phyloP scores from a whole-genome alignment of 2,888 invertebrate genomes.

The Sylvicola cinctus region DNA sequence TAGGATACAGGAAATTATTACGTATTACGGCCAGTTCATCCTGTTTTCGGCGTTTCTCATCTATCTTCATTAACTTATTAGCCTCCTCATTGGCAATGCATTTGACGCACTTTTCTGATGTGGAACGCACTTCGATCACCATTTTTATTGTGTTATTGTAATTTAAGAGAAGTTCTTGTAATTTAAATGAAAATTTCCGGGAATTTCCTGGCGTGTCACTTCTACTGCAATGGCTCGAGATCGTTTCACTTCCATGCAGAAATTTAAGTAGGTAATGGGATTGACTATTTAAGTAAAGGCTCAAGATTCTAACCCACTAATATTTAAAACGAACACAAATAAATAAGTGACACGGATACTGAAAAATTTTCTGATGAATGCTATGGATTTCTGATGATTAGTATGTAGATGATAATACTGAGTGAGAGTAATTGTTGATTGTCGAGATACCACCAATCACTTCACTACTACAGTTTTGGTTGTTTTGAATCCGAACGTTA shows the following conservation, averaged over 20 bases:
- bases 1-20: conserved; percentile 5
- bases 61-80: background rate
- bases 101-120: conserved; percentile 1
- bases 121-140: background rate
- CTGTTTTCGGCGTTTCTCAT: conserved; percentile 5
- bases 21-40: conserved; percentile 4
- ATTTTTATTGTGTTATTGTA: background rate
- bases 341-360: too few relatives aligned
- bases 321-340: too few relatives aligned
- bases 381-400: too few relatives aligned
- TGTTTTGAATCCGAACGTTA: conserved; percentile 10
- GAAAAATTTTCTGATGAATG: too few relatives aligned
- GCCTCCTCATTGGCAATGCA: background rate
- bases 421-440: too few relatives aligned
- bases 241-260: background rate
- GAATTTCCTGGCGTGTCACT: background rate
- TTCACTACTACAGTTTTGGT: conserved; percentile 8
- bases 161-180: background rate
- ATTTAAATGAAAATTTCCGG: background rate
- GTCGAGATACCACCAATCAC: too few relatives aligned
- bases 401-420: too few relatives aligned
- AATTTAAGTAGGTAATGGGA: background rate
- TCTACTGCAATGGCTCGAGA: background rate
- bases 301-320: too few relatives aligned
- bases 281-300: background rate